Evolutionary conservation across 2,888 invertebrate genomes (phyloP).

Genomic region (Acrobasis suavella): DNA sequence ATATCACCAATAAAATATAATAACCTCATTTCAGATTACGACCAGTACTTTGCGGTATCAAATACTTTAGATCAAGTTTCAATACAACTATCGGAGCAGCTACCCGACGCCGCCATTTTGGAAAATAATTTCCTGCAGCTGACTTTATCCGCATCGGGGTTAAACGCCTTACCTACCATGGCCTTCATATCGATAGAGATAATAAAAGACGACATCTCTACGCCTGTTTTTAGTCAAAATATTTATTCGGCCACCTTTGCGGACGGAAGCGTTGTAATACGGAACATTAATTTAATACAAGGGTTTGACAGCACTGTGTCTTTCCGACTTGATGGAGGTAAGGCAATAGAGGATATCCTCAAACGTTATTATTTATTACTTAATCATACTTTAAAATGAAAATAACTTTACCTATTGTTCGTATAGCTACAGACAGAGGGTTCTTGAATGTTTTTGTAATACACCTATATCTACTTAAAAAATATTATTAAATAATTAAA

Average conservation of each 20-base stretch:
- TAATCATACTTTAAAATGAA: too few relatives aligned
- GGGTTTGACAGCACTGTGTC: constrained; percentile 53
- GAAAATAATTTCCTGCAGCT: constrained; percentile 56
- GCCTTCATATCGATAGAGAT: constrained; percentile 59
- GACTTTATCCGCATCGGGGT: constrained; percentile 53
- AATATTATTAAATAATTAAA: neutral
- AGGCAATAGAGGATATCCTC: constrained; percentile 22
- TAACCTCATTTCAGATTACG: constrained; percentile 46
- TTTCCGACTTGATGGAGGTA: constrained; percentile 62
- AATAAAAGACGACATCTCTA: constrained; percentile 55
- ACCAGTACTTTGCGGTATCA: constrained; percentile 42
- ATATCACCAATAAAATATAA: too few relatives aligned
- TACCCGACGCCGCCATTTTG: constrained; percentile 51
- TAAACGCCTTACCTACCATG: constrained; percentile 49
- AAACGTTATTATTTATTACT: neutral
- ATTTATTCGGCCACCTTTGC: constrained; percentile 53
- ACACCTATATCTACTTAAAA: too few relatives aligned
- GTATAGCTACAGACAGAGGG: too few relatives aligned
- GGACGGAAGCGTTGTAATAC: constrained; percentile 41
- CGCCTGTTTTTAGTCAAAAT: constrained; percentile 56
- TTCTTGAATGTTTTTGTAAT: too few relatives aligned
- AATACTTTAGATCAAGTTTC: constrained; percentile 43
- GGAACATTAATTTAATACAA: constrained; percentile 51
- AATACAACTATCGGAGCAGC: constrained; percentile 37
- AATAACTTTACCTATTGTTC: too few relatives aligned